Evolutionary conservation across 2,888 invertebrate species (phyloP).

Genomic region (Drosophila cognata): DNA sequence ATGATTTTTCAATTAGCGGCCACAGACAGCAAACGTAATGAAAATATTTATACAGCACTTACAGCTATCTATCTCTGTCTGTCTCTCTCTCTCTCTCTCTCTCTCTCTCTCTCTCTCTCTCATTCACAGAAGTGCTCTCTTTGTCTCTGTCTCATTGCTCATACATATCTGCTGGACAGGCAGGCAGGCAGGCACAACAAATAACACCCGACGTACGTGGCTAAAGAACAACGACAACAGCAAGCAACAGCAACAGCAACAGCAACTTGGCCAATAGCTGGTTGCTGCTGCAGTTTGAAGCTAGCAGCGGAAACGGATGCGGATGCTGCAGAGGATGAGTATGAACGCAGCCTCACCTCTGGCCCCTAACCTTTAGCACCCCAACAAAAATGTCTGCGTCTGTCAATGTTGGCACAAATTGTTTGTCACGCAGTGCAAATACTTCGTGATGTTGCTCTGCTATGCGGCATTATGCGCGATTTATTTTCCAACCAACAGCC

Average conservation of each 20-base stretch:
- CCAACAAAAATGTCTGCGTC: slow-evolving; percentile 39
- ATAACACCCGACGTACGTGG: slow-evolving; percentile 38
- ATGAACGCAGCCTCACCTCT: slow-evolving; percentile 4
- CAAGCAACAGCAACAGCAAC: slow-evolving; percentile 14
- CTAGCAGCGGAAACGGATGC: slow-evolving; percentile 34
- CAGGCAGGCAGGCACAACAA: slow-evolving; percentile 26
- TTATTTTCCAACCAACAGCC: slow-evolving; percentile 74
- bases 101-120: not conserved
- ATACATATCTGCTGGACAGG: slow-evolving; percentile 18
- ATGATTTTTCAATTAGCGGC: slow-evolving; percentile 71
- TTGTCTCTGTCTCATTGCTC: slow-evolving; percentile 42
- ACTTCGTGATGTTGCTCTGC: slow-evolving; percentile 85
- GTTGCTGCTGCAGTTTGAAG: slow-evolving; percentile 37
- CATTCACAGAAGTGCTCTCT: not conserved
- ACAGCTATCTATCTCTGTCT: slow-evolving; percentile 1
- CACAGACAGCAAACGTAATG: slow-evolving; percentile 36
- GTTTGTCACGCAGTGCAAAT: slow-evolving; percentile 86
- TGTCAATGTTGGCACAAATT: slow-evolving; percentile 82
- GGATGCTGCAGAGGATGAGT: slow-evolving; percentile 26
- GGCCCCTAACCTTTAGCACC: not conserved
- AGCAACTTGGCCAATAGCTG: slow-evolving; percentile 3
- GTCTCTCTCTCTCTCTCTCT: not conserved
- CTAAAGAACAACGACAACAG: slow-evolving; percentile 12
- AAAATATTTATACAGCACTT: slow-evolving; percentile 60
- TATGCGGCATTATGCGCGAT: slow-evolving; percentile 85